Percentiles rank a stretch among this genome's conserved stretches.
phyloP scores from a whole-genome alignment of 2,113 vertebrate genomes.

The Pedionomus torquatus region DNA sequence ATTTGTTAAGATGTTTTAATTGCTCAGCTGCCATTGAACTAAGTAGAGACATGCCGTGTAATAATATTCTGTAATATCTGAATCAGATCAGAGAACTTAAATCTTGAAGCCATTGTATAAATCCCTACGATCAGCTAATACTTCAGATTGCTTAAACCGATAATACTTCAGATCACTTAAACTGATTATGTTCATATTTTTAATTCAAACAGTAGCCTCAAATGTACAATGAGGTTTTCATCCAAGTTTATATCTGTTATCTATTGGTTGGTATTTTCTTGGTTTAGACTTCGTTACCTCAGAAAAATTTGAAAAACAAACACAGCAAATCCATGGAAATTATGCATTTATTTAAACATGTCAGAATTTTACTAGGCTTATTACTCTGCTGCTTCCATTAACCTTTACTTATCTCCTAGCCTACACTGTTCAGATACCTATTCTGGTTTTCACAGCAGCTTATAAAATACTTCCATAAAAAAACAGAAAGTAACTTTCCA shows the following conservation, averaged over 20 bases:
- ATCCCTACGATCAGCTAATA: neutral
- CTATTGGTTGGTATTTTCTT: neutral
- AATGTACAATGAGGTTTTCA: neutral
- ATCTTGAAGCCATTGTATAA: neutral
- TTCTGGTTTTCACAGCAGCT: neutral
- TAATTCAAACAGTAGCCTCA: neutral
- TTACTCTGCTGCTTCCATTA: neutral
- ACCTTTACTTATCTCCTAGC: neutral
- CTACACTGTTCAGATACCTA: neutral
- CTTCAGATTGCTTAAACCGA: neutral
- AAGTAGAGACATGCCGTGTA: neutral
- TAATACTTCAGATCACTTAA: neutral
- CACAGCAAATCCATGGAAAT: neutral
- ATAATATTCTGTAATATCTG: neutral
- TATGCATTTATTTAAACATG: neutral
- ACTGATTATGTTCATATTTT: neutral
- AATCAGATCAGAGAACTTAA: neutral
- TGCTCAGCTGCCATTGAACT: neutral
- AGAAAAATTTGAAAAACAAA: neutral
- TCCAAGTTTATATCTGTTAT: neutral
- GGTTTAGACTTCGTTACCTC: neutral
- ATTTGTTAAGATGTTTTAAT: neutral
- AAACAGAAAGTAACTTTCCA: neutral
- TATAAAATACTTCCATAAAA: neutral
- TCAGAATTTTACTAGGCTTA: neutral